These are phyloP conservation scores for Protaetia brevitarsis DNA, from an alignment of 1,140 invertebrate genomes.

Conservation along the genomic window DNA sequence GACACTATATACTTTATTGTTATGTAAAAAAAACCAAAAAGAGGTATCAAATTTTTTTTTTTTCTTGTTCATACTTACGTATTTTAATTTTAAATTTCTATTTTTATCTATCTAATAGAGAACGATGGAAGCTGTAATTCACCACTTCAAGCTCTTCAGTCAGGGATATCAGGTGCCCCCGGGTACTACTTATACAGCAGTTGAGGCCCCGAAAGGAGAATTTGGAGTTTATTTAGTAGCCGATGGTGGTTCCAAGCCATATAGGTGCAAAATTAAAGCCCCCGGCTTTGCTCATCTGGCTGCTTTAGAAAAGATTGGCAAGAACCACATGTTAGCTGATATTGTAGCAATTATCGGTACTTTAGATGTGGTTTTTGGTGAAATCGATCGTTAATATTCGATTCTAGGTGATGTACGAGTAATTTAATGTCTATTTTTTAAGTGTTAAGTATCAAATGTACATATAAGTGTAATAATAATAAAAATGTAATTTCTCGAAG, in stretches of 20 bases:
- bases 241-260: constrained; percentile 76
- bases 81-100: neutral
- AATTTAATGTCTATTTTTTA: too few species aligned
- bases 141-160: constrained; percentile 83
- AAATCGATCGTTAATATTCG: constrained; percentile 43
- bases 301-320: constrained; percentile 59
- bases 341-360: constrained; percentile 70
- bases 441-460: too few species aligned
- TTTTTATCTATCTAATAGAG: constrained; percentile 41
- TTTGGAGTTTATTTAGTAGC: constrained; percentile 85
- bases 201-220: constrained; percentile 83
- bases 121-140: constrained; percentile 85
- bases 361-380: constrained; percentile 43
- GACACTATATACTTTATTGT: too few species aligned
- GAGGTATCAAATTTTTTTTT: too few species aligned
- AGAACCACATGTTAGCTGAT: constrained; percentile 69
- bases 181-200: constrained; percentile 73
- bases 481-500: too few species aligned
- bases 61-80: too few species aligned
- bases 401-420: too few species aligned
- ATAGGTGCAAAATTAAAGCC: constrained; percentile 76
- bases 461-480: too few species aligned
- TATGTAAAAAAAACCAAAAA: too few species aligned
- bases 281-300: constrained; percentile 73
- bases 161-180: constrained; percentile 81